Evolutionary conservation across 2,797 vertebrate species (phyloP).

Genomic region (Parauchenoglanis punctatus): DNA sequence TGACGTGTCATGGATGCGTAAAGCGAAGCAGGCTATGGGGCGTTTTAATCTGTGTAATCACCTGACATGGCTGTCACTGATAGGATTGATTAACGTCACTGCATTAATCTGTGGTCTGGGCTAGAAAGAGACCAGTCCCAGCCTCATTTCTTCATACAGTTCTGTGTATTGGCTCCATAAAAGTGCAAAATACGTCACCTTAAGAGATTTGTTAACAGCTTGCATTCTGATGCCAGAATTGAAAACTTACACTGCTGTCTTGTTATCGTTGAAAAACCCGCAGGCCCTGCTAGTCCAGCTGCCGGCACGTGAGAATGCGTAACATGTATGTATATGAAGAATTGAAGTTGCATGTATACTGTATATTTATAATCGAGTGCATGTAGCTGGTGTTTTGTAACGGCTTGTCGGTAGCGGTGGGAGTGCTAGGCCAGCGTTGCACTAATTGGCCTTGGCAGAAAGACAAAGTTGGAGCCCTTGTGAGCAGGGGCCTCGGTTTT

Average conservation of each 20-base stretch:
- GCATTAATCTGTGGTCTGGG: not conserved
- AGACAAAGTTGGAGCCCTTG: conserved; percentile 51
- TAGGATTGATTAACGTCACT: not conserved
- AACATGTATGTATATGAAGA: conserved; percentile 42
- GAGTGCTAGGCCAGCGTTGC: conserved; percentile 48
- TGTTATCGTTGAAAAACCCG: not conserved
- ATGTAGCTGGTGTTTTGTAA: conserved; percentile 72
- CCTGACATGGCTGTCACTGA: not conserved
- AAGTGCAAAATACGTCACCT: not conserved
- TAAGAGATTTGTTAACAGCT: not conserved
- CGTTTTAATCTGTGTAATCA: not conserved
- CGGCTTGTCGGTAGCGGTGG: conserved; percentile 57
- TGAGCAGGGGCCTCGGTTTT: conserved; percentile 54
- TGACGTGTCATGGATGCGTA: not conserved
- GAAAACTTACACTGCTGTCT: not conserved
- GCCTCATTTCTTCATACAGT: not conserved
- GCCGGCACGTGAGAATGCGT: not conserved
- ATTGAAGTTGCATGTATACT: too few relatives aligned
- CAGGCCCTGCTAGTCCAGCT: not conserved
- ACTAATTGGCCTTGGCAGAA: conserved; percentile 63
- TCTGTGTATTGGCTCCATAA: not conserved
- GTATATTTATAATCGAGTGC: conserved; percentile 62
- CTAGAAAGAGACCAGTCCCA: not conserved
- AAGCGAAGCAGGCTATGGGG: not conserved
- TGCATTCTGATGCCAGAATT: not conserved